Percentiles rank a stretch among this genome's conserved stretches.
Evolutionary conservation across 30 jellyfish, hydroid and myxozoan genomes (phyloP).

Genomic region (Catostylus mosaicus): DNA sequence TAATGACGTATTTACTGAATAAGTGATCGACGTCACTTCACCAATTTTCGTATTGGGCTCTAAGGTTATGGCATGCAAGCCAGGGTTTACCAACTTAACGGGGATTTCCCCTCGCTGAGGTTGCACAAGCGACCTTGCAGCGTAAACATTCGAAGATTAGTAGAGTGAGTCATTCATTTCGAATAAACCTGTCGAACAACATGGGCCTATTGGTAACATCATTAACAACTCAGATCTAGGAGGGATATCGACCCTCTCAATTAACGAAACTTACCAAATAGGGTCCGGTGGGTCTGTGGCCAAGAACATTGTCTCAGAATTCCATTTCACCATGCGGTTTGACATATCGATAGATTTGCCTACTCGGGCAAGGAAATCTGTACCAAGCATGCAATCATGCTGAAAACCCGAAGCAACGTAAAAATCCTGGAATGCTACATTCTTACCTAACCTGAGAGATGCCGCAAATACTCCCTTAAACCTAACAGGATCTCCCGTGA

Average conservation of each 20-base stretch:
- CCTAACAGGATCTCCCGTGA: slow-evolving; percentile 51
- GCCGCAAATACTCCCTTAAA: slow-evolving; percentile 49
- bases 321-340: slow-evolving; percentile 35
- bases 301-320: slow-evolving; percentile 20
- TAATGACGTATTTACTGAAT: slow-evolving; percentile 1
- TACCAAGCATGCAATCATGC: slow-evolving; percentile 31
- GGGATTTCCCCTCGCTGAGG: slow-evolving; percentile 56
- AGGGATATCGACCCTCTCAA: slow-evolving; percentile 31
- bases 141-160: slow-evolving; percentile 23
- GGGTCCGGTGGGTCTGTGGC: slow-evolving; percentile 41
- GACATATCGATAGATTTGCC: slow-evolving; percentile 40
- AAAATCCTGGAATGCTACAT: slow-evolving; percentile 55
- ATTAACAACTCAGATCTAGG: slow-evolving; percentile 13
- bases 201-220: slow-evolving; percentile 42
- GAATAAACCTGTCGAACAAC: slow-evolving; percentile 47
- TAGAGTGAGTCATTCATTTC: slow-evolving; percentile 28
- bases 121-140: slow-evolving; percentile 34
- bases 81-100: slow-evolving; percentile 39
- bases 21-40: slow-evolving; percentile 26
- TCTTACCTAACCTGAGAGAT: slow-evolving; percentile 41
- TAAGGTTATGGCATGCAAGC: slow-evolving; percentile 8
- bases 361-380: slow-evolving; percentile 36
- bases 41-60: slow-evolving; percentile 32
- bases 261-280: slow-evolving; percentile 10
- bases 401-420: slow-evolving; percentile 54